phyloP scores from a whole-genome alignment of 2,888 invertebrate species.

The Pocota personata region DNA sequence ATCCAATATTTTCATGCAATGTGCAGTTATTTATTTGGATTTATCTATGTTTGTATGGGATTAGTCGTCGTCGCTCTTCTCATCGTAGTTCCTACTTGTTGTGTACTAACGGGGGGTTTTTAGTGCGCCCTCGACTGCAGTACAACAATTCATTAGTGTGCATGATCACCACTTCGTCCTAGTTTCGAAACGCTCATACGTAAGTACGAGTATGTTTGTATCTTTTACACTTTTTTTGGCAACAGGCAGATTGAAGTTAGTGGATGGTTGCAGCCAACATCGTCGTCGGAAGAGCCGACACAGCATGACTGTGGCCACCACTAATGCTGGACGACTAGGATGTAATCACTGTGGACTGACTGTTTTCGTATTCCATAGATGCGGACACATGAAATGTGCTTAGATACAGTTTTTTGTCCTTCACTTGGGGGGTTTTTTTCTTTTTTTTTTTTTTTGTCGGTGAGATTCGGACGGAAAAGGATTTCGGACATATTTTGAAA shows the following conservation, averaged over 20 bases:
- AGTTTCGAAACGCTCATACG: constrained; percentile 6
- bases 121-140: constrained; percentile 28
- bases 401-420: constrained; percentile 56
- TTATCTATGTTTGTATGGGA: constrained; percentile 52
- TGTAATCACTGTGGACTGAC: constrained; percentile 66
- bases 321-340: constrained; percentile 56
- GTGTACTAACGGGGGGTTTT: constrained; percentile 16
- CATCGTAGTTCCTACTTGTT: constrained; percentile 50
- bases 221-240: constrained; percentile 10
- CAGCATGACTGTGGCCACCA: constrained; percentile 70
- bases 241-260: constrained; percentile 40
- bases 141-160: constrained; percentile 68
- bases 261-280: constrained; percentile 23
- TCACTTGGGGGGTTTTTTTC: constrained; percentile 25
- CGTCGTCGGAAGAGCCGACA: constrained; percentile 32
- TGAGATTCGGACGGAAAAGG: constrained; percentile 45
- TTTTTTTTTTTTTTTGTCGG: not conserved
- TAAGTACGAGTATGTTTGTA: constrained; percentile 6
- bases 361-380: constrained; percentile 69
- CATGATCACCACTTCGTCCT: constrained; percentile 64
- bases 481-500: constrained; percentile 62
- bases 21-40: constrained; percentile 58
- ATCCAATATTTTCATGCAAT: constrained; percentile 56
- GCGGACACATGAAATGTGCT: constrained; percentile 70
- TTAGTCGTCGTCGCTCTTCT: constrained; percentile 23